A percentile compares a stretch with the other conserved stretches of the same genome.
These are phyloP conservation scores for Dicrostonyx torquatus DNA, from an alignment of 2,797 vertebrate genomes.

Conservation along the genomic window DNA sequence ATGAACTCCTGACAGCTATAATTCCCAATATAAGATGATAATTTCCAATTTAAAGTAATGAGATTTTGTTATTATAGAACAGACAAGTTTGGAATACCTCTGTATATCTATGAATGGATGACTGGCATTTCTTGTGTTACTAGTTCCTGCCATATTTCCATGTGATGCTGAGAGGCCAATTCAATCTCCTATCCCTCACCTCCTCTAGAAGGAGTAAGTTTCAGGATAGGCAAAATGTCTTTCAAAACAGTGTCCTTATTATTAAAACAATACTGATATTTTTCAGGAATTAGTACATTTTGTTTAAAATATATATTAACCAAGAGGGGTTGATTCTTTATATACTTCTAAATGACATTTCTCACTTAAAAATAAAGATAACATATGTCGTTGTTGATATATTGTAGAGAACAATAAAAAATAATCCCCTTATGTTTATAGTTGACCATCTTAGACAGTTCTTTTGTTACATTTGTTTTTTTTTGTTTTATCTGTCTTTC, in stretches of 20 bases:
- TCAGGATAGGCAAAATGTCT: neutral
- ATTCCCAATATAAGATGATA: neutral
- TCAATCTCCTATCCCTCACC: neutral
- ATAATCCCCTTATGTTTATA: neutral
- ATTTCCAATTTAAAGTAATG: neutral
- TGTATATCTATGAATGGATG: neutral
- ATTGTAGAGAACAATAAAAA: neutral
- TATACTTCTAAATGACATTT: neutral
- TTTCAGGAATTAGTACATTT: neutral
- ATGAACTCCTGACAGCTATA: neutral
- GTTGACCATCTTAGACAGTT: neutral
- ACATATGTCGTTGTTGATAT: neutral
- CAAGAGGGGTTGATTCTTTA: neutral
- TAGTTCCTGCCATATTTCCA: neutral
- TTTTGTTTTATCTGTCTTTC: neutral
- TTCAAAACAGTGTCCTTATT: neutral
- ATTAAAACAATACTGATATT: neutral
- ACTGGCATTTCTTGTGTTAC: neutral
- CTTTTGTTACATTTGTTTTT: neutral
- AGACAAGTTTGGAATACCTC: neutral
- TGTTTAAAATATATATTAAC: neutral
- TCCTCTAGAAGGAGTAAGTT: neutral
- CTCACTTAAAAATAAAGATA: neutral
- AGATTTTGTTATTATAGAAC: neutral
- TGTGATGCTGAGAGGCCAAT: neutral